Percentiles rank a stretch among this genome's conserved stretches.
Evolutionary conservation across 2,113 vertebrate species (phyloP).

Genomic region (Thermophis baileyi): DNA sequence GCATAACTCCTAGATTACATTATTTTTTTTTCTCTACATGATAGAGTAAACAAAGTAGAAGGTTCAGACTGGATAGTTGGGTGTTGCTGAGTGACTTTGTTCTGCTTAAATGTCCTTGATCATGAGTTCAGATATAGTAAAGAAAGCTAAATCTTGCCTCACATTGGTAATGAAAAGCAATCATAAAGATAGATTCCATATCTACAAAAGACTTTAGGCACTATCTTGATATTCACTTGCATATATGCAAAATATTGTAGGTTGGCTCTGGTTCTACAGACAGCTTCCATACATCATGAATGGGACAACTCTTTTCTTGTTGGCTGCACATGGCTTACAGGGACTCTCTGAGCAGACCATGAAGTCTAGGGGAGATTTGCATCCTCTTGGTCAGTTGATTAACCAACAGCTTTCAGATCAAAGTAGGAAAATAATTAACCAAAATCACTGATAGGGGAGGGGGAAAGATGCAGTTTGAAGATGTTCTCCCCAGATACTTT

Average conservation of each 20-base stretch:
- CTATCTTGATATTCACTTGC: neutral
- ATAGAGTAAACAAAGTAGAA: neutral
- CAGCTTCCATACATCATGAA: neutral
- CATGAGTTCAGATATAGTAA: neutral
- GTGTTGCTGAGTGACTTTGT: neutral
- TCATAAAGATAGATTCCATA: neutral
- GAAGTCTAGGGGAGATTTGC: neutral
- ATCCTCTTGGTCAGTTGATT: neutral
- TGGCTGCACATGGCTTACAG: neutral
- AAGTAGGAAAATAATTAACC: neutral
- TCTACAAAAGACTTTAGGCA: neutral
- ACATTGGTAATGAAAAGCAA: too few species aligned
- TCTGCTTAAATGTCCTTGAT: neutral
- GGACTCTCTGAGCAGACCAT: too few species aligned
- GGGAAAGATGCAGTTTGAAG: neutral
- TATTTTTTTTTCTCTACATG: neutral
- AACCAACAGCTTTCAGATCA: neutral
- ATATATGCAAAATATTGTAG: neutral
- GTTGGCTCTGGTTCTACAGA: neutral
- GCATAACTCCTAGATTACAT: neutral
- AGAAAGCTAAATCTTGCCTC: too few species aligned
- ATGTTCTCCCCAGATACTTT: neutral
- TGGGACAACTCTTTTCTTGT: neutral
- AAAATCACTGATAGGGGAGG: too few species aligned
- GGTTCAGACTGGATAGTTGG: neutral